Evolutionary conservation across 2,113 vertebrate genomes (phyloP).

Genomic region (Poecilia latipinna): DNA sequence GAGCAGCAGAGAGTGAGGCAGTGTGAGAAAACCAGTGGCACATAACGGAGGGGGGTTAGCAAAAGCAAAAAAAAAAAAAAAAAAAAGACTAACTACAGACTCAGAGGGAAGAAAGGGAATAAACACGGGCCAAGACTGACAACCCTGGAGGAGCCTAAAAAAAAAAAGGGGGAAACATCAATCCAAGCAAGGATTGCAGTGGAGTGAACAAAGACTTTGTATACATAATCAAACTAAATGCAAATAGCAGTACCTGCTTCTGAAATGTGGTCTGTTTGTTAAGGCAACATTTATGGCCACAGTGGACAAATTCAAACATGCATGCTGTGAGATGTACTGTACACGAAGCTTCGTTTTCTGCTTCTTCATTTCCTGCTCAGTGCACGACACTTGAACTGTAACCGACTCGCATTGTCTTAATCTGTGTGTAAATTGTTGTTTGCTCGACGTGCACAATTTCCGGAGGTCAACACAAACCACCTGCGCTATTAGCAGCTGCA

Average conservation of each 20-base stretch:
- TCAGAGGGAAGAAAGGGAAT: not conserved
- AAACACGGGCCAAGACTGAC: not conserved
- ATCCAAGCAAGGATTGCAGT: not conserved
- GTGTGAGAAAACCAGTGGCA: constrained; percentile 7
- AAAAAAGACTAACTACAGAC: not conserved
- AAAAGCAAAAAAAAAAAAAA: constrained; percentile 9
- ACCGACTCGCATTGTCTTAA: constrained; percentile 42
- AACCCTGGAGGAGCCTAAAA: not conserved
- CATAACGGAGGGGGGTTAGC: constrained; percentile 1
- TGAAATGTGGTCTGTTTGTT: constrained; percentile 24
- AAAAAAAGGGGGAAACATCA: not conserved
- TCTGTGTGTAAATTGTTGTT: constrained; percentile 35
- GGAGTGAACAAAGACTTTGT: not conserved
- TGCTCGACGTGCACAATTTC: constrained; percentile 66
- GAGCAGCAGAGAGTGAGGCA: constrained; percentile 24
- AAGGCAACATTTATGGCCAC: constrained; percentile 22
- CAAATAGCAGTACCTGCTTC: constrained; percentile 15
- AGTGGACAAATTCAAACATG: constrained; percentile 24
- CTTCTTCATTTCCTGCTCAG: constrained; percentile 18
- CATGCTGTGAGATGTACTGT: not conserved
- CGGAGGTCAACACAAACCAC: constrained; percentile 56
- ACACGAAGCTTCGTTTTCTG: constrained; percentile 13
- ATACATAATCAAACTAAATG: constrained; percentile 24
- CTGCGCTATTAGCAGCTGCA: constrained; percentile 29
- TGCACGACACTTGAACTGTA: constrained; percentile 44